Evolutionary conservation across 2,888 invertebrate genomes (phyloP).

Genomic region (Busseola fusca): DNA sequence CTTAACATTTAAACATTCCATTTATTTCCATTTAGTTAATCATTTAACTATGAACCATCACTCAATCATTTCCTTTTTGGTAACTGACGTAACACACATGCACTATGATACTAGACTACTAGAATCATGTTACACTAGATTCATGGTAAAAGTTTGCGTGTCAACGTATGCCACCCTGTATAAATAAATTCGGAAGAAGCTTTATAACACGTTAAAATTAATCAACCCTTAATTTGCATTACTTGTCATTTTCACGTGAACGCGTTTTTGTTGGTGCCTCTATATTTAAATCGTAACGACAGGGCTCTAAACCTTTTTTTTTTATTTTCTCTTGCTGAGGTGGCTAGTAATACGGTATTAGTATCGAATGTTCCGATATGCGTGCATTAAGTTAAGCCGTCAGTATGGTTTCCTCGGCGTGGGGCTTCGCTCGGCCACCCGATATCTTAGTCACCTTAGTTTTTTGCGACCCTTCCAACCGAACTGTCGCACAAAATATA

Average conservation of each 20-base stretch:
- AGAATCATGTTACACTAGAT: too few species aligned
- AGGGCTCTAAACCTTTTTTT: slow-evolving; percentile 31
- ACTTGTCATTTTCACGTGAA: slow-evolving; percentile 18
- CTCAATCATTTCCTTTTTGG: too few species aligned
- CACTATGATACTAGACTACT: too few species aligned
- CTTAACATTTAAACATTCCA: too few species aligned
- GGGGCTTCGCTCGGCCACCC: slow-evolving; percentile 64
- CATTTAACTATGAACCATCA: too few species aligned
- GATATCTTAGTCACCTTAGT: slow-evolving; percentile 60
- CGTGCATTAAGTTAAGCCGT: slow-evolving; percentile 78
- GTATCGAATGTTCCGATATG: slow-evolving; percentile 69
- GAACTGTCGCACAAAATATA: slow-evolving; percentile 41
- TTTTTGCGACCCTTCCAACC: slow-evolving; percentile 68
- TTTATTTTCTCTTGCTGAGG: slow-evolving; percentile 26
- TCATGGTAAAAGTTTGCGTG: too few species aligned
- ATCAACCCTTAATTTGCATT: neutral
- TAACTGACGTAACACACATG: too few species aligned
- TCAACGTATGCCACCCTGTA: too few species aligned
- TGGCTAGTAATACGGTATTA: slow-evolving; percentile 52
- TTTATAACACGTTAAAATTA: neutral
- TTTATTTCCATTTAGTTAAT: too few species aligned
- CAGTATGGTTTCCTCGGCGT: slow-evolving; percentile 84
- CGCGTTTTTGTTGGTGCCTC: slow-evolving; percentile 3
- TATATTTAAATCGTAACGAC: slow-evolving; percentile 16
- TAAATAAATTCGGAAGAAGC: slow-evolving; percentile 7